Evolutionary conservation across 2,113 vertebrate species (phyloP).

Genomic region (Lamprologus sp.): DNA sequence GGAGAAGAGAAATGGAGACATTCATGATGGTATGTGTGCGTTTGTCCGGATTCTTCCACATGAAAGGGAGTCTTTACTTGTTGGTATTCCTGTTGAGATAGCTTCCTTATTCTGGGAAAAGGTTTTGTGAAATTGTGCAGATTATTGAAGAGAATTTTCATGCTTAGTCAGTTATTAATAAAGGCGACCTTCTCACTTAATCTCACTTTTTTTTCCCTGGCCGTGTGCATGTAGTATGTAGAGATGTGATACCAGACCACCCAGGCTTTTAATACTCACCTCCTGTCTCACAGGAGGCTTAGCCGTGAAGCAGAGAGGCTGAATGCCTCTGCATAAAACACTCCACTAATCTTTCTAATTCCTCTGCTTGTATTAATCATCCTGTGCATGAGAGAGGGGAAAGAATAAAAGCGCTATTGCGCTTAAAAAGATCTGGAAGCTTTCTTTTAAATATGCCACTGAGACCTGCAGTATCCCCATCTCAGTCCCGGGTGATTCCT

Average conservation of each 20-base stretch:
- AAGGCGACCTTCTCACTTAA: neutral
- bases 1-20: conserved; percentile 93
- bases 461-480: neutral
- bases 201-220: neutral
- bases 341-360: conserved; percentile 44
- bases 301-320: conserved; percentile 8
- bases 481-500: neutral
- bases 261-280: conserved; percentile 56
- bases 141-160: neutral
- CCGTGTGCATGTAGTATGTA: neutral
- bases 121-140: neutral
- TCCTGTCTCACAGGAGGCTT: conserved; percentile 45
- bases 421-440: neutral
- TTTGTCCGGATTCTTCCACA: neutral
- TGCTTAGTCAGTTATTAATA: neutral
- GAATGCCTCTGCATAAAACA: conserved; percentile 25
- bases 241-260: conserved; percentile 46
- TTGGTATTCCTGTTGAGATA: neutral
- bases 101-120: neutral
- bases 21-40: conserved; percentile 76
- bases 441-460: neutral
- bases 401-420: neutral
- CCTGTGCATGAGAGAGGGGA: neutral
- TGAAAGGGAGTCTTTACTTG: neutral
- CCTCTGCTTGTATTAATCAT: conserved; percentile 31